Base-by-base conservation (phyloP, 2,888 invertebrate genomes). In the Leptinotarsa juncta region DNA sequence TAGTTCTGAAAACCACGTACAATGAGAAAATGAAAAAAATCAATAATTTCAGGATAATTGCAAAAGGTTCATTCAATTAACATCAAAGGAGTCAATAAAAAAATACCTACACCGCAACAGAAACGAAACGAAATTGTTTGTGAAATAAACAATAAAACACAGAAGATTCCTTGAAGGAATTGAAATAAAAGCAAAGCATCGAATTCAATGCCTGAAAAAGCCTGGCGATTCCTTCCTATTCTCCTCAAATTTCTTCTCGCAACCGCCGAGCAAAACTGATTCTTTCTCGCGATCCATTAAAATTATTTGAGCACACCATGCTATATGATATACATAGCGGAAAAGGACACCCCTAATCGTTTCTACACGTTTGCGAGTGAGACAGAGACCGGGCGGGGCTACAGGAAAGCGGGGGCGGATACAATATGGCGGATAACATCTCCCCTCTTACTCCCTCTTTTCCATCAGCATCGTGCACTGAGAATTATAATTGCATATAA, bases 401-500 rank as follows among this genome's bases (percentile, higher is more conserved):
- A 85, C 82, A 81, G 79, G 77, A 79, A 82, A 80, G 87, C 86
- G 87, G 87, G 87, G 88, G 88, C 87, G 87, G 87, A 82, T 86
- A 88, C 88, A 88, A 88, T 87, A 88, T 88, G 88, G 88, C 87
- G 87, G 87, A 85, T 84, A 84, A 79, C 84, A 83, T 85, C 84
- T 85, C 85, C 85, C 85, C 86, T 83, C 85, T 83, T 81, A 81
- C 84, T 80, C 84, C 86, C 85, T 83, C 84, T 83, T 82, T 80
- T 82, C 83, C 82, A 81, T 82, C 81, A 78, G 84, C 85, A 86
- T 86, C 86, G 85, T 86, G 86, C 87, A 86, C 86, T 83, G 84
- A 84, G 87, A 87, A 87, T 87, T 87, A 87, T 87, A 87, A 87
- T 87, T 87, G 86, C 87, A 87, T 87, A 86, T 87, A 86, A 87